Conservation (phyloP, 2,888 invertebrate species). For the Tenthredo amoena region DNA sequence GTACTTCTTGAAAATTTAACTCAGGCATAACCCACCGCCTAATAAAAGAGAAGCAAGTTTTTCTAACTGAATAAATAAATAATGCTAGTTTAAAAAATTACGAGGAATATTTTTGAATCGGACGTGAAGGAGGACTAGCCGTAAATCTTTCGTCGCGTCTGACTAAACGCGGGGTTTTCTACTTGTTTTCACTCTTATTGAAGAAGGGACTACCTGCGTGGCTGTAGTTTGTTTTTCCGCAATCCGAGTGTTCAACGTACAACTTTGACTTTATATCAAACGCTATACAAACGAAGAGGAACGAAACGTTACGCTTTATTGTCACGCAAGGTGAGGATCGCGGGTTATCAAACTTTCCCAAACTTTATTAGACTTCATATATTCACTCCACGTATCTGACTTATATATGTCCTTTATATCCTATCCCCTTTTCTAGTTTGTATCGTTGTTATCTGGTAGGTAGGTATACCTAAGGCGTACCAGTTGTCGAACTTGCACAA, state of each 20-base stretch:
- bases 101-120: neutral
- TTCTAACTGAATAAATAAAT: neutral
- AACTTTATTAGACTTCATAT: neutral
- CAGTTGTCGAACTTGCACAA: constrained; percentile 13
- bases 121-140: neutral
- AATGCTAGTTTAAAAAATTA: neutral
- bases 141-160: neutral
- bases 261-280: neutral
- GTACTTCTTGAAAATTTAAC: neutral
- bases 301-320: neutral
- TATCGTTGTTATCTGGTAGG: neutral
- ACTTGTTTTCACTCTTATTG: neutral
- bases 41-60: neutral
- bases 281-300: neutral
- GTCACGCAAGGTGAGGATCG: constrained; percentile 5
- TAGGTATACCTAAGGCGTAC: neutral
- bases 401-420: neutral
- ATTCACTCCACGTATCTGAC: constrained; percentile 4
- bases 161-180: constrained; percentile 13
- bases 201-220: neutral
- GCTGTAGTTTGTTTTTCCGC: neutral
- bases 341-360: constrained; percentile 33
- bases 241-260: neutral
- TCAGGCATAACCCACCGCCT: neutral
- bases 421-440: neutral